Conservation (phyloP, 2,888 invertebrate species). For the Standfussiana lucernea region DNA sequence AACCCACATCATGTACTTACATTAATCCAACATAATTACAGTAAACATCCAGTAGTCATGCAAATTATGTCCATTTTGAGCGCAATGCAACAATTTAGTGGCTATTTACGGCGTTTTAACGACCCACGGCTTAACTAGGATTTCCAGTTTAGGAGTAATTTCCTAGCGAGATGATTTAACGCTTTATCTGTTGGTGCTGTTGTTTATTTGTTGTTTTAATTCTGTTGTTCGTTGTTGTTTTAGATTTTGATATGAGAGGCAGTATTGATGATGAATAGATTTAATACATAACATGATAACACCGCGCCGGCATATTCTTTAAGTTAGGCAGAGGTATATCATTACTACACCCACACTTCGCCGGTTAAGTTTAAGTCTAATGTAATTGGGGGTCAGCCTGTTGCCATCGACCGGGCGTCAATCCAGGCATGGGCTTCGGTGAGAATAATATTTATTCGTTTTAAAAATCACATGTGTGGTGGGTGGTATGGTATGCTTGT, state of each 20-base stretch:
- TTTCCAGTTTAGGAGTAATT: constrained; percentile 61
- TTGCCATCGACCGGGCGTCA: not conserved
- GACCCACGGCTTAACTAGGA: constrained; percentile 59
- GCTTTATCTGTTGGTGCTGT: constrained; percentile 30
- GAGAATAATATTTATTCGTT: not conserved
- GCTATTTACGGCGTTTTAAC: constrained; percentile 71
- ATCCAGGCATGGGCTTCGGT: not conserved
- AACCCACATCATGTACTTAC: constrained; percentile 30
- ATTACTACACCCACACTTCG: not conserved
- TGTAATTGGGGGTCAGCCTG: not conserved
- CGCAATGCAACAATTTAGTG: constrained; percentile 69
- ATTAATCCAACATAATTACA: constrained; percentile 63
- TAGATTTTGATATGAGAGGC: not conserved
- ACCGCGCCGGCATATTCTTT: not conserved
- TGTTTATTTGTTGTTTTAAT: constrained; percentile 18
- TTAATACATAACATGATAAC: not conserved
- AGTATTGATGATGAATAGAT: not conserved
- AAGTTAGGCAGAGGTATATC: no score
- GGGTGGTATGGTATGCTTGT: not conserved
- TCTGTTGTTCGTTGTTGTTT: constrained; percentile 1
- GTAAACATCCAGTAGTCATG: constrained; percentile 55
- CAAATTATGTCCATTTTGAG: constrained; percentile 66
- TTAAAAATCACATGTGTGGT: not conserved
- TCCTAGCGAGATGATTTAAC: constrained; percentile 58
- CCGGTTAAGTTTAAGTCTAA: not conserved